Evolutionary conservation across 2,888 invertebrate genomes (phyloP), one percentile per base, ranked within the genome.

Genomic region (Mellilla xanthometata): DNA sequence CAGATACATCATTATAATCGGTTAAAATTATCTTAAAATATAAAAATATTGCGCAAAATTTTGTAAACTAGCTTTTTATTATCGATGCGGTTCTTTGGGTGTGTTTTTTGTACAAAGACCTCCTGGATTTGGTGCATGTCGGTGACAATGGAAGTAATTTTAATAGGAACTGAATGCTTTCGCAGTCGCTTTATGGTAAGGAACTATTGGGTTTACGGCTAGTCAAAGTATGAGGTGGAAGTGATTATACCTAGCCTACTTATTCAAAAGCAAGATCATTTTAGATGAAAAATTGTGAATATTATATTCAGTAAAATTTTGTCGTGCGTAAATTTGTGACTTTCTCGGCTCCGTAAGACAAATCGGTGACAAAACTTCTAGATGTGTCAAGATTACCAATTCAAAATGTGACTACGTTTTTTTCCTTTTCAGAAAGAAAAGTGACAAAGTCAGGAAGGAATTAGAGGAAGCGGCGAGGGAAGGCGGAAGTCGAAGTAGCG

Each of bases 381-480:
- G 3, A 4, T 27, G 10, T 13, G 12, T 2, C 10, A 19, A 2
- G 15, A 19, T 6, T 1, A 19, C 15, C 6, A 3, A 19, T 19
- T 5, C 12, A 36, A 12, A 27, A n/a, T 32, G 31, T 39, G 12
- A 41, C 32, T 10, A n/a, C 23, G 2, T 6, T 22, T 4, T 51
- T 57, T 13, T 52, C 39, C 51, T 43, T 92, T 91, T 33, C 91
- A 97, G 97, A 84, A 95, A 95, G 90, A 93, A 95, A 73, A 95
- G 95, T 77, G 96, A 95, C 57, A 95, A 95, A 81, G 91, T 98
- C 76, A 94, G 96, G 70, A 95, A 95, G 76, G 97, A 98, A 68
- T 84, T 99, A 33, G 97, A 97, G 81, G 98, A 98, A 72, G 98
- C 98, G 11, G 96, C 96, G 0, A 87, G 92, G 54, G 94, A 94